These are phyloP conservation scores for Cheirogaleus major DNA, from an alignment of 2,797 vertebrate species.

Conservation along the genomic window DNA sequence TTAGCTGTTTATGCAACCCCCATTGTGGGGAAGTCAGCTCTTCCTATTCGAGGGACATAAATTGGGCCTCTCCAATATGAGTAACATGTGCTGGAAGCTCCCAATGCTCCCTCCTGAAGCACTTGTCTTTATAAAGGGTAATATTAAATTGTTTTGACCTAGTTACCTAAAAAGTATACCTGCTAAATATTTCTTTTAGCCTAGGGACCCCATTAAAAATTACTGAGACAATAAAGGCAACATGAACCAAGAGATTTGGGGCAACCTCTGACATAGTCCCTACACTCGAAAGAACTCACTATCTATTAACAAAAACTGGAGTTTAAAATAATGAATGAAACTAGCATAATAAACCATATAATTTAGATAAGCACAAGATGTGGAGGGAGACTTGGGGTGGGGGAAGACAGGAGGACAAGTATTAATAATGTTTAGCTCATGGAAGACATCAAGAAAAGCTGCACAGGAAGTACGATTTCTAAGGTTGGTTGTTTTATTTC, in stretches of 20 bases:
- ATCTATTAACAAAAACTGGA: neutral
- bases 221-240: neutral
- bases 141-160: neutral
- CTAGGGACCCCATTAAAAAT: neutral
- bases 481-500: neutral
- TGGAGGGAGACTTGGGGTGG: fast-evolving
- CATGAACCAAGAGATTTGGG: neutral
- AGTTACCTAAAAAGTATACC: neutral
- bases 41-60: neutral
- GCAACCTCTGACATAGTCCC: neutral
- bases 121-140: neutral
- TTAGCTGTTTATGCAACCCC: neutral
- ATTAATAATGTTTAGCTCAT: neutral
- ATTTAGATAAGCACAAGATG: neutral
- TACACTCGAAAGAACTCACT: neutral
- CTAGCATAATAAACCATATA: neutral
- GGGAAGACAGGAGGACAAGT: neutral
- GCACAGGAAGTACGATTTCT: neutral
- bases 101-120: neutral
- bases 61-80: neutral
- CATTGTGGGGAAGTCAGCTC: neutral
- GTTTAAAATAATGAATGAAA: neutral
- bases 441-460: neutral
- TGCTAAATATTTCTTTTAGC: neutral
- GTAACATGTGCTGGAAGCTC: neutral